Conservation (phyloP, 2,797 vertebrate genomes). For the Enteromius mattozi region DNA sequence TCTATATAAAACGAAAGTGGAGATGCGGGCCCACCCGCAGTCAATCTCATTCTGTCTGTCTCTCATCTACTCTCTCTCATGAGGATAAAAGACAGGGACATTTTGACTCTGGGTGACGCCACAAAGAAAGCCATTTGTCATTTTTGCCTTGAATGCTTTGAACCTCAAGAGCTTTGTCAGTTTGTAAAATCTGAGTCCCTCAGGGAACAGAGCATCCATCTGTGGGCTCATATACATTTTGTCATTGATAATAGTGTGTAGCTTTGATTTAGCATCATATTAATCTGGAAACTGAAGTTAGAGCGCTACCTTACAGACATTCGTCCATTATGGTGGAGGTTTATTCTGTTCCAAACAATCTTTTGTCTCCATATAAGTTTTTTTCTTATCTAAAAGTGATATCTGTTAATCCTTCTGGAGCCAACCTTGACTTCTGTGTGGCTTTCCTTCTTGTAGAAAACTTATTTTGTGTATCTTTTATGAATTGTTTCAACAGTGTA, state of each 20-base stretch:
- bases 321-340: not conserved
- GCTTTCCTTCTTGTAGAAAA: not conserved
- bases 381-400: not conserved
- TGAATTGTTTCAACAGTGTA: not conserved
- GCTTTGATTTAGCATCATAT: conserved; percentile 41
- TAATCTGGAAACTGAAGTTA: not conserved
- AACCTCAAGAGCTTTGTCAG: conserved; percentile 40
- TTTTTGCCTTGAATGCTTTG: conserved; percentile 46
- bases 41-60: conserved; percentile 19
- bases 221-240: conserved; percentile 29
- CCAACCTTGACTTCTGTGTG: not conserved
- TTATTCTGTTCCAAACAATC: conserved; percentile 6
- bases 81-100: conserved; percentile 23
- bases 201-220: conserved; percentile 16
- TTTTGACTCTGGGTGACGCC: conserved; percentile 24
- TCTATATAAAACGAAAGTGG: not conserved
- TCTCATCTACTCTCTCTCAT: conserved; percentile 25
- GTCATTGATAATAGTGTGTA: conserved; percentile 20
- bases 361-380: not conserved
- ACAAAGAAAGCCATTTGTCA: conserved; percentile 47
- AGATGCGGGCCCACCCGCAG: conserved; percentile 8
- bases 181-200: conserved; percentile 24
- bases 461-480: not conserved
- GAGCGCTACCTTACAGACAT: not conserved
- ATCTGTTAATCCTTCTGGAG: not conserved